Base-by-base conservation (phyloP, 2,888 invertebrate species). In the Lasioglossum marginatum region DNA sequence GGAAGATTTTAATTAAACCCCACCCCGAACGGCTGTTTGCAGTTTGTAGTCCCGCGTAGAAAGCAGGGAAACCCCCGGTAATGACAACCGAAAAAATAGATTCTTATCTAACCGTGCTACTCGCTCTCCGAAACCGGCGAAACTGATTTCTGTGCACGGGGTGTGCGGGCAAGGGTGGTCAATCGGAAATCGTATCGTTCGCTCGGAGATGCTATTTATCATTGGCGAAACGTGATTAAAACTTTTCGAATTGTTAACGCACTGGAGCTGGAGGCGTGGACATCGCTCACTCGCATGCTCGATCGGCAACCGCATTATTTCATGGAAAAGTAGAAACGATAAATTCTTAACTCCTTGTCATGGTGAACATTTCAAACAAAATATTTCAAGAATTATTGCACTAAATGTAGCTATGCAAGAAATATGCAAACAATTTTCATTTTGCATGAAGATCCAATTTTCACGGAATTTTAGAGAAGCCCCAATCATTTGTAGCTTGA, bases 1-100 rank as follows among this genome's bases (percentile, higher is more conserved):
- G 86, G 88, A 87, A 91, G 89, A 92, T 93, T 93, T 93, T 92
- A 93, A 93, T 93, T 93, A 92, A 93, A 93, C 87, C 90, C 63
- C 75, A 91, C 91, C 90, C 85, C 90, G 90, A 88, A 82, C 73
- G 79, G 88, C 85, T 91, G 91, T 91, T 92, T 92, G 92, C 86
- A 92, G 88, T 91, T 90, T 87, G 88, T 85, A 88, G 87, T 83
- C 85, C 71, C 82, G 66, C 82, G 70, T 75, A 78, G 34, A 83
- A 88, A 83, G 83, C 48, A 79, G 63, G 10, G 31, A 57, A 68
- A n/a, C 48, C 45, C 45, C 10, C 68, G 79, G 72, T 19, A 80
- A 79, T 77, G 68, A 78, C 73, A 71, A 63, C 19, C 43, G 37
- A 37, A 80, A 57, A 70, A 68, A 66, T 19, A n/a, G 52, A 3